Conservation (phyloP, 1,140 invertebrate species). For the Rhagoletis pomonella region DNA sequence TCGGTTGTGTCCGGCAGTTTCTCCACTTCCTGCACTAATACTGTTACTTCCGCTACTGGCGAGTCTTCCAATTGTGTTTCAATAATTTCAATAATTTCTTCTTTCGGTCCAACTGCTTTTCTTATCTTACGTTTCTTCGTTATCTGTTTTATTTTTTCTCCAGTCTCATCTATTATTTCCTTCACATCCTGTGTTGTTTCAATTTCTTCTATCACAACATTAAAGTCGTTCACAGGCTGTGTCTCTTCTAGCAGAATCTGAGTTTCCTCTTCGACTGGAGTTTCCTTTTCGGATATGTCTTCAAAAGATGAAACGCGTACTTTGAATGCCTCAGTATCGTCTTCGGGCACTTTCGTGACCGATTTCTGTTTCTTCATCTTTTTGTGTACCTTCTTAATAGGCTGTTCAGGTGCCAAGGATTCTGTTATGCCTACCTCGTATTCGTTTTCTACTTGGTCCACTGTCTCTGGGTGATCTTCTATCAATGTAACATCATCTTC, state of each 20-base stretch:
- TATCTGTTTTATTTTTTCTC: constrained; percentile 65
- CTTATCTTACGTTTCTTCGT: constrained; percentile 69
- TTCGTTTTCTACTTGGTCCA: constrained; percentile 1
- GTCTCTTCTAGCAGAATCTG: constrained; percentile 57
- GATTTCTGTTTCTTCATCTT: constrained; percentile 39
- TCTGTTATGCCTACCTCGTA: background rate
- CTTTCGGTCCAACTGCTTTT: constrained; percentile 71
- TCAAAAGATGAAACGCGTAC: constrained; percentile 46
- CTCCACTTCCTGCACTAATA: constrained; percentile 16
- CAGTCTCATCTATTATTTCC: constrained; percentile 70
- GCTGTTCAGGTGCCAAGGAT: background rate
- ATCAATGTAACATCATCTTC: background rate
- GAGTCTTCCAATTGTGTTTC: constrained; percentile 72
- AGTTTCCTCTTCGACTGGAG: background rate
- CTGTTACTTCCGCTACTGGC: constrained; percentile 58
- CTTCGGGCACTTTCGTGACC: background rate
- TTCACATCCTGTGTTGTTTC: constrained; percentile 61
- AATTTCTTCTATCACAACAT: constrained; percentile 49
- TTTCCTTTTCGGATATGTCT: background rate
- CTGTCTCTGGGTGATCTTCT: background rate
- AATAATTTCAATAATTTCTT: constrained; percentile 74
- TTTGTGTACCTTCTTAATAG: background rate
- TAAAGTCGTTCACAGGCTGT: constrained; percentile 41
- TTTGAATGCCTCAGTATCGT: background rate
- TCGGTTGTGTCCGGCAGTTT: constrained; percentile 4